Conservation (phyloP, 1,140 invertebrate genomes). For the Saccostrea cuccullata region DNA sequence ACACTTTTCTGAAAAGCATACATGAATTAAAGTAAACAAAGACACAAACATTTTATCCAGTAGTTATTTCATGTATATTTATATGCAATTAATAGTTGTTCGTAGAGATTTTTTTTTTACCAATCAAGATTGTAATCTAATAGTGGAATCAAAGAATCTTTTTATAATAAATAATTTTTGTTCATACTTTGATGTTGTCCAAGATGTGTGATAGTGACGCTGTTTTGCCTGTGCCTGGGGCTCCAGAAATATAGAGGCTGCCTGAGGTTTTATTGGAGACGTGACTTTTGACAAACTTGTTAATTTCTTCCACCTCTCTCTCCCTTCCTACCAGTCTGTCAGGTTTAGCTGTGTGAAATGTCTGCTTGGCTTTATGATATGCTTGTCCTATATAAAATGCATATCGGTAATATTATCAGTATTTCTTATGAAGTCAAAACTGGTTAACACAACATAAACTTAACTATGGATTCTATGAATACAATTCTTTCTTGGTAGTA, state of each 20-base stretch:
- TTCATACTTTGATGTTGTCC: conserved; percentile 74
- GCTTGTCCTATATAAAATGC: conserved; percentile 52
- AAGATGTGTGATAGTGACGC: conserved; percentile 89
- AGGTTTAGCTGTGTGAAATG: conserved; percentile 86
- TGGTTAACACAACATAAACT: neutral
- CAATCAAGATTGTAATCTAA: too few relatives aligned
- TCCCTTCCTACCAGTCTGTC: conserved; percentile 87
- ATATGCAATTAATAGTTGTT: neutral
- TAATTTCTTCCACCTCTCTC: conserved; percentile 85
- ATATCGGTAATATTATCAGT: neutral
- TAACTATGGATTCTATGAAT: neutral
- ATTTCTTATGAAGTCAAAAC: neutral
- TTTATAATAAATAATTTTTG: neutral
- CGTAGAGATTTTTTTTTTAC: neutral
- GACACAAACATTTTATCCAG: neutral
- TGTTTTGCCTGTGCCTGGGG: conserved; percentile 98
- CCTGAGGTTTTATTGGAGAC: conserved; percentile 85
- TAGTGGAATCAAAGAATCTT: too few relatives aligned
- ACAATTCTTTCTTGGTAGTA: too few relatives aligned
- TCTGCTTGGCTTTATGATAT: conserved; percentile 79
- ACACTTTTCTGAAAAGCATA: neutral
- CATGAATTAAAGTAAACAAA: neutral
- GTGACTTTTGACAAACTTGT: conserved; percentile 85
- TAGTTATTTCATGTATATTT: neutral
- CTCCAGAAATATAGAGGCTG: conserved; percentile 95